These are phyloP conservation scores for Athene cunicularia DNA, from an alignment of 2,113 vertebrate species.

Conservation along the genomic window DNA sequence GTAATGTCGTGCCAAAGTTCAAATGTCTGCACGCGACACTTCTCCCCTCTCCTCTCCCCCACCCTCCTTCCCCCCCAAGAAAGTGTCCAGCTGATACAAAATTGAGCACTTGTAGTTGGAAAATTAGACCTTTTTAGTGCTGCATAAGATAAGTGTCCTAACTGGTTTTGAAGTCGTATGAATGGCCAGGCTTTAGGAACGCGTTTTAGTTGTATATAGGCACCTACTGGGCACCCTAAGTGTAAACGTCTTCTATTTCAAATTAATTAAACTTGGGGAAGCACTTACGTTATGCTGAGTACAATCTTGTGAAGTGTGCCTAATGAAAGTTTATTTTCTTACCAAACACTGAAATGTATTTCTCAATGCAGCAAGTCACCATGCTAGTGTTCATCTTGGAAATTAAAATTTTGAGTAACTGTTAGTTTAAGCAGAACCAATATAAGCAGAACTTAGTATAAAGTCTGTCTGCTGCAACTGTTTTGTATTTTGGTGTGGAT, in stretches of 20 bases:
- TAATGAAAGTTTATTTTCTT: not conserved
- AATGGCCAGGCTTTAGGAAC: not conserved
- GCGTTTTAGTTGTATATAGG: not conserved
- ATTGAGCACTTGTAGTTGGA: not conserved
- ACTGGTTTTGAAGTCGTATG: not conserved
- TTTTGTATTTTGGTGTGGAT: not conserved
- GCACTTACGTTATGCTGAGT: not conserved
- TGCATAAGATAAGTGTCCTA: not conserved
- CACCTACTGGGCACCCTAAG: not conserved
- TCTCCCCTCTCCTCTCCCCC: not conserved
- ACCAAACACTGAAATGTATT: not conserved
- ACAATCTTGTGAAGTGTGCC: not conserved
- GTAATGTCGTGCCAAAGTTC: not conserved
- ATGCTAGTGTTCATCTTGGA: not conserved
- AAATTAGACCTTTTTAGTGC: not conserved
- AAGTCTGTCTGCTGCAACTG: not conserved
- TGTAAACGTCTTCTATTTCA: not conserved
- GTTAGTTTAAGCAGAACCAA: not conserved
- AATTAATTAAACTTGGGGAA: not conserved
- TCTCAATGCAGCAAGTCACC: not conserved
- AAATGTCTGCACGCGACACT: rapidly evolving
- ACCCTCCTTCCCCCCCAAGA: not conserved
- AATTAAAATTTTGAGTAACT: not conserved
- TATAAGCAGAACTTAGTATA: not conserved
- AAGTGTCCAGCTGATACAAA: not conserved